Evolutionary conservation across 2,797 vertebrate genomes (phyloP), one percentile per base, ranked within the genome.

Genomic region (Coendou prehensilis): DNA sequence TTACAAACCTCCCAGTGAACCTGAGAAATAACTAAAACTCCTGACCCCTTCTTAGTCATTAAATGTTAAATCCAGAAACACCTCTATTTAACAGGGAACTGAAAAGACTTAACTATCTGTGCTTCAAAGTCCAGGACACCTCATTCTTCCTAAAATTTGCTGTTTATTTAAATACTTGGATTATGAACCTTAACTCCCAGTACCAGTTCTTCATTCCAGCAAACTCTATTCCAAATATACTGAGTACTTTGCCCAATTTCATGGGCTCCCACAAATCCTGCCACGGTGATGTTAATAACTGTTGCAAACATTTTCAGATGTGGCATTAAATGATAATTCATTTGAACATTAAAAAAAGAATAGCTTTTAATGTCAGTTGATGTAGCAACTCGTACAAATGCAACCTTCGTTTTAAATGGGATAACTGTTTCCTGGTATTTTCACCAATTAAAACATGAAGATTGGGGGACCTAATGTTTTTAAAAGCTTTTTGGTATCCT

Each of bases 291-390:
- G 2, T 45, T 45, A 11, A 22, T 37, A 69, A 87, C 33, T 63
- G 26, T 61, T 84, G 11, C 26, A 73, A 78, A 81, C 2, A 7
- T 71, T 89, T 94, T 61, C 20, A 50, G 20, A 84, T 50, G 15
- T 85, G 45, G 22, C 47, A 45, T 3, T 75, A 89, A 93, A 37
- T 45, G 6, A 75, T 63, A 57, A 88, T 14, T 64, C 11, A 85
- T 23, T 20, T 50, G 33, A 81, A 82, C 52, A 47, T 61, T 37
- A 30, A 88, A 94, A 37, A 52, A 78, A 45, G 15, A 89, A 59
- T n/a, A 94, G 75, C 80, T 92, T 28, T 87, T 90, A 5, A 64
- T 45, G 17, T 45, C 91, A n/a, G 13, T 75, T 90, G 52, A 80
- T 76, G 64, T 80, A n/a, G 15, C 15, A 50, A 86, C 17, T 91